Conservation (phyloP, 2,113 vertebrate genomes). For the Pangasianodon hypophthalmus region DNA sequence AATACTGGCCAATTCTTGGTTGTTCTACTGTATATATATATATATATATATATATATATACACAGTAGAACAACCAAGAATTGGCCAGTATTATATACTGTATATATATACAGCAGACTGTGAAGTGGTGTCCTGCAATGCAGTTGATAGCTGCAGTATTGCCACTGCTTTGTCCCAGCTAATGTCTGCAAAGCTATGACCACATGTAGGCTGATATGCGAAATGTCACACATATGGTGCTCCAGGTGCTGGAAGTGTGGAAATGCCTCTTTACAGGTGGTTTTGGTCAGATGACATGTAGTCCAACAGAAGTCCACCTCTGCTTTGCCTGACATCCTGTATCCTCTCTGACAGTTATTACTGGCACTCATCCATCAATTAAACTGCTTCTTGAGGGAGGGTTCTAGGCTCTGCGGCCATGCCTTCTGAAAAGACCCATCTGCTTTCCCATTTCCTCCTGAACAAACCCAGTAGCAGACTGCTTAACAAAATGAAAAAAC, state of each 20-base stretch:
- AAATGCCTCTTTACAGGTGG: not conserved
- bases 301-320: not conserved
- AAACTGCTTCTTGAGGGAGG: not conserved
- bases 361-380: not conserved
- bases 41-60: too few species aligned
- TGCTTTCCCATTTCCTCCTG: not conserved
- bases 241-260: not conserved
- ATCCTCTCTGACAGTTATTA: not conserved
- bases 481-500: not conserved
- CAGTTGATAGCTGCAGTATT: not conserved
- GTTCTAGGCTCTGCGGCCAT: not conserved
- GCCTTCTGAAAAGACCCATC: not conserved
- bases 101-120: not conserved
- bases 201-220: not conserved
- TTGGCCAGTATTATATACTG: too few species aligned
- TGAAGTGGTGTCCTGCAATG: not conserved
- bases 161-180: not conserved
- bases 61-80: too few species aligned
- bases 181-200: not conserved
- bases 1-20: too few species aligned
- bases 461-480: not conserved
- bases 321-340: not conserved
- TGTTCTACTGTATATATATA: too few species aligned
- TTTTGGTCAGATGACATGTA: not conserved
- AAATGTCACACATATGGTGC: not conserved